Base-by-base conservation (phyloP, 2,797 vertebrate genomes). In the Ceryle rudis region DNA sequence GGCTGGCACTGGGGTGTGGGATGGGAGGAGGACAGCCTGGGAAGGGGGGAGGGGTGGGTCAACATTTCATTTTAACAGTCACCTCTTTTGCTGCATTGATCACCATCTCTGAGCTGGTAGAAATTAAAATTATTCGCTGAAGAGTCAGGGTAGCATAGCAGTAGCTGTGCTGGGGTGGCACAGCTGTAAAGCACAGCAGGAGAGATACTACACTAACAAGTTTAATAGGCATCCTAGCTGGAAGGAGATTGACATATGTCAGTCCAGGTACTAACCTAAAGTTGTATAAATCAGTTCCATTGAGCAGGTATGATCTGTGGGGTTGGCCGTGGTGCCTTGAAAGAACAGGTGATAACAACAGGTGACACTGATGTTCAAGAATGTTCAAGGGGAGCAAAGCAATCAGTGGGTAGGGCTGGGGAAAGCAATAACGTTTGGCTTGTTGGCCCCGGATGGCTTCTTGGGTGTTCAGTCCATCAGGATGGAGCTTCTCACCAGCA, bases 131-230 rank as follows among this genome's bases (percentile, higher is more conserved):
- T 22, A 28, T 19, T 73, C 52, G 57, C 52, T 44, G 35, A 42
- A 57, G 65, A 25, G 14, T 60, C 37, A 20, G 31, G 31, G 25
- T 52, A 47, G n/a, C 11, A 4, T 18, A 33, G 42, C 64, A 25
- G 62, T 42, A 29, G 46, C 46, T 79, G 29, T 87, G 81, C 41
- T 13, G 11, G 15, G 20, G 21, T 29, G 29, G 4, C 46, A 58
- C 5, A 35, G 35, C 60, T 51, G 55, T 70, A 73, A 66, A 82
- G 11, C 35, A 14, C 0, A 0, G 9, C 35, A 12, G 33, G 55
- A 88, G 17, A 44, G 5, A 17, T 85, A 31, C 33, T 77, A 4
- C 46, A 77, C 29, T 14, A 17, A 65, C 13, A 42, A 69, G 33
- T 82, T 44, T n/a, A 46, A 33, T 39, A 49, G 4, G 12, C 3